A percentile compares a stretch with the other conserved stretches of the same genome.
Conservation (phyloP, 1,140 invertebrate genomes). For the Tribolium madens region DNA sequence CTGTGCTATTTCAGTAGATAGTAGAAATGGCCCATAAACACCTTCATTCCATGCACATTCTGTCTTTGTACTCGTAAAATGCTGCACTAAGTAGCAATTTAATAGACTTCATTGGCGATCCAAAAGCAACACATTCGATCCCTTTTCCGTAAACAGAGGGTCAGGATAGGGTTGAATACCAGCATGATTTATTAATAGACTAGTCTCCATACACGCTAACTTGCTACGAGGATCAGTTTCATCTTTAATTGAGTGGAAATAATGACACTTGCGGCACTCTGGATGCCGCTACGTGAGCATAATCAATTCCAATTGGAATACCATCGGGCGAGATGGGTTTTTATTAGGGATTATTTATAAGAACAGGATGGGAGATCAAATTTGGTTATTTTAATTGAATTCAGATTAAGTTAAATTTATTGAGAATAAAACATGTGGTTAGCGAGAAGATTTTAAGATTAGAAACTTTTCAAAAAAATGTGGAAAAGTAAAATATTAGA, state of each 20-base stretch:
- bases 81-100: conserved; percentile 2
- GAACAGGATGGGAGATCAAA: background rate
- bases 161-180: conserved; percentile 38
- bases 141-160: conserved; percentile 43
- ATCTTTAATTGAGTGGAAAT: conserved; percentile 43
- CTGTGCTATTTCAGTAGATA: conserved; percentile 22
- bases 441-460: background rate
- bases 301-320: conserved; percentile 1
- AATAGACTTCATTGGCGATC: conserved; percentile 35
- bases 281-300: background rate
- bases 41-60: conserved; percentile 21
- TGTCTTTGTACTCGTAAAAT: conserved; percentile 11
- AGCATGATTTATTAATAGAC: conserved; percentile 45
- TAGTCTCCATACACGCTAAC: conserved; percentile 28
- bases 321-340: background rate
- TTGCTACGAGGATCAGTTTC: conserved; percentile 37
- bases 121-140: conserved; percentile 3
- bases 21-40: conserved; percentile 33
- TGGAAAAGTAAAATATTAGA: no score
- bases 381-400: background rate
- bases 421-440: background rate
- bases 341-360: background rate
- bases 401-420: background rate
- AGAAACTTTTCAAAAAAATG: background rate
- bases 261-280: background rate